Percentiles rank a stretch among this genome's conserved stretches.
phyloP scores from a whole-genome alignment of 2,888 invertebrate genomes.

The Tipula vernalis region DNA sequence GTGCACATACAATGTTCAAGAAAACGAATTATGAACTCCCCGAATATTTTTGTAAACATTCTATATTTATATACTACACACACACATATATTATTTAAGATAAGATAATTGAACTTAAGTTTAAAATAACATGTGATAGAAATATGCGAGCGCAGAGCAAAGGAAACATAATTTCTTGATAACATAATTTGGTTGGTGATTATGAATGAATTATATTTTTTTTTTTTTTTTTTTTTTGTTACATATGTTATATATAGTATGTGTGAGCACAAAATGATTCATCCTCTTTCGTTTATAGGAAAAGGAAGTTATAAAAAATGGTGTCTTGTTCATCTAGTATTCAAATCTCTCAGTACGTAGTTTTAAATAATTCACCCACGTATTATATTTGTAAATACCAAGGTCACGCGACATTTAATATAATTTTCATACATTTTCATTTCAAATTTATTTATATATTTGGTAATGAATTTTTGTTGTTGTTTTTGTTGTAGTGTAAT shows the following conservation, averaged over 20 bases:
- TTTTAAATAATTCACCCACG: neutral
- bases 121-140: neutral
- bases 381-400: neutral
- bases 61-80: too few relatives aligned
- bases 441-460: neutral
- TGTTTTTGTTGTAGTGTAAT: neutral
- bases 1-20: neutral
- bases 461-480: neutral
- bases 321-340: neutral
- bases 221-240: neutral
- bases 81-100: neutral
- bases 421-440: neutral
- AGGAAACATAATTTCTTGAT: neutral
- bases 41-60: neutral
- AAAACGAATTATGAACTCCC: neutral
- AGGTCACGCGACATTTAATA: neutral
- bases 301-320: neutral
- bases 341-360: neutral
- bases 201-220: neutral
- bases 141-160: neutral
- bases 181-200: neutral
- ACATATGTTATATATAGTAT: neutral
- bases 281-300: neutral
- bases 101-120: neutral
- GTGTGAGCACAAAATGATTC: neutral